These are phyloP conservation scores for Cyprinodon variegatus DNA, from an alignment of 2,113 vertebrate species.

Conservation along the genomic window DNA sequence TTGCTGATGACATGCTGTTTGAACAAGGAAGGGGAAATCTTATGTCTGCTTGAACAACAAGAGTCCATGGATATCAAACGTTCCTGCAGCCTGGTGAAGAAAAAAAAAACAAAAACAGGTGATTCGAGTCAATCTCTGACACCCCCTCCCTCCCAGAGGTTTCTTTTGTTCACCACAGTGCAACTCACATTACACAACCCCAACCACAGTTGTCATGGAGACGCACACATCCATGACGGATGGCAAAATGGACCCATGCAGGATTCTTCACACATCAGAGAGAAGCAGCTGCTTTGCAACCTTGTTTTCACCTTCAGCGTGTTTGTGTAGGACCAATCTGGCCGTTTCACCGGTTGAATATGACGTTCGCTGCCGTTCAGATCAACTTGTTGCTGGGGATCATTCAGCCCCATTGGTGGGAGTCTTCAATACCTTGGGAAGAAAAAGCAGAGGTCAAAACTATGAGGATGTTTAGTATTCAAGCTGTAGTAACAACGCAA, in stretches of 20 bases:
- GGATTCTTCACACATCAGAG: constrained; percentile 28
- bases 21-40: background rate
- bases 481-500: no score
- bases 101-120: background rate
- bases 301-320: constrained; percentile 61
- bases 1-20: constrained; percentile 24
- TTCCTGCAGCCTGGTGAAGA: background rate
- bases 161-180: constrained; percentile 39
- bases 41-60: background rate
- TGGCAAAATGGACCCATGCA: constrained; percentile 33
- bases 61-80: background rate
- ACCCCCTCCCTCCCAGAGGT: constrained; percentile 16
- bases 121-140: constrained; percentile 26
- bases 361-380: background rate
- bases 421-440: no score
- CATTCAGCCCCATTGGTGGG: background rate
- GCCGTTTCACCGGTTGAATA: constrained; percentile 4
- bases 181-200: constrained; percentile 56
- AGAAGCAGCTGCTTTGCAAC: constrained; percentile 21
- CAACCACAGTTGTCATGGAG: constrained; percentile 64
- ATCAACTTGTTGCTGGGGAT: constrained; percentile 52
- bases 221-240: constrained; percentile 48
- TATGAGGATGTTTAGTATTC: no score
- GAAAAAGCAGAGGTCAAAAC: no score
- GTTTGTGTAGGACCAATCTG: background rate